Conservation (phyloP, 2,113 vertebrate species). For the Pachypanchax playfairii region DNA sequence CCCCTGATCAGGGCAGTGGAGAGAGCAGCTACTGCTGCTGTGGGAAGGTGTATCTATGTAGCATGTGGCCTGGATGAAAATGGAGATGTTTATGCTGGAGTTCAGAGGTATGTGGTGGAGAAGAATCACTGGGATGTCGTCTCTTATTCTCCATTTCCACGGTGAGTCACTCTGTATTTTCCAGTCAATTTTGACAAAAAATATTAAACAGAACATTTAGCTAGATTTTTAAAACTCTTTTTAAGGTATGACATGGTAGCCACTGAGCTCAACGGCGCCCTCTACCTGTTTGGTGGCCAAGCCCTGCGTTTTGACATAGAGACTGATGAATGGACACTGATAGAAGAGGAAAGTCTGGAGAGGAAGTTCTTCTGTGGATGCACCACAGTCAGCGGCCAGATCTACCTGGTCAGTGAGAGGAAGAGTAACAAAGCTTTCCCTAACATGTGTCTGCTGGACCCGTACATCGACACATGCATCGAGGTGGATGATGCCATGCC, state of each 20-base stretch:
- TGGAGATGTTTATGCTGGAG: constrained; percentile 84
- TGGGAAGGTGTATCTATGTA: constrained; percentile 81
- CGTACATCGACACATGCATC: constrained; percentile 82
- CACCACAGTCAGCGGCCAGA: constrained; percentile 79
- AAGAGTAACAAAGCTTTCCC: constrained; percentile 79
- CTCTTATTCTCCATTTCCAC: constrained; percentile 85
- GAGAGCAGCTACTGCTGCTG: constrained; percentile 75
- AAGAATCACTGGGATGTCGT: constrained; percentile 86
- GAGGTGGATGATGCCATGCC: constrained; percentile 81
- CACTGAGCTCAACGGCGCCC: constrained; percentile 83
- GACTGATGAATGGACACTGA: constrained; percentile 84
- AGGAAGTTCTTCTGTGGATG: constrained; percentile 88
- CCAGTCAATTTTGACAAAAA: not conserved
- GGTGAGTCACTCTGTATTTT: constrained; percentile 75
- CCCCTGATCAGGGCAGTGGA: constrained; percentile 86
- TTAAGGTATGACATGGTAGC: constrained; percentile 87
- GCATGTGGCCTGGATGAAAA: constrained; percentile 90
- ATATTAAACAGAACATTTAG: not conserved
- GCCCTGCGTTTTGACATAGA: constrained; percentile 84
- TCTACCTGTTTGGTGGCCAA: constrained; percentile 88
- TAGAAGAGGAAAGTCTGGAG: constrained; percentile 82
- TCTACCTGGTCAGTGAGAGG: constrained; percentile 85
- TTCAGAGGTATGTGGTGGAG: constrained; percentile 81
- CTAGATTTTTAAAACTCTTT: not conserved
- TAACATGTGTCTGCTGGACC: constrained; percentile 85